Evolutionary conservation across 1,140 invertebrate genomes (phyloP).

Genomic region (Capitella teleta): DNA sequence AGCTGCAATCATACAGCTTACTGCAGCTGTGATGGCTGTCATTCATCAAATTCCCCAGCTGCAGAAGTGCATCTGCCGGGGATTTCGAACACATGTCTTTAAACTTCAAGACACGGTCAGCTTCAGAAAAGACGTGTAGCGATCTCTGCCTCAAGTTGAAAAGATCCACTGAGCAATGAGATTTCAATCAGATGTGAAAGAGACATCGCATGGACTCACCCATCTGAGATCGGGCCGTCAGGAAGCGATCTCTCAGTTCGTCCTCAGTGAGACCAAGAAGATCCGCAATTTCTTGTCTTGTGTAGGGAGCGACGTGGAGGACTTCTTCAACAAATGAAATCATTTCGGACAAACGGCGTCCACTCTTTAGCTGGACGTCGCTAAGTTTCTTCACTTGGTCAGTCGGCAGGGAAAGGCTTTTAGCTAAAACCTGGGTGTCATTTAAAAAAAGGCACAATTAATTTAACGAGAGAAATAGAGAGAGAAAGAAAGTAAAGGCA

Average conservation of each 20-base stretch:
- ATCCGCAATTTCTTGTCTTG: slow-evolving; percentile 59
- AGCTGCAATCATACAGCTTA: slow-evolving; percentile 86
- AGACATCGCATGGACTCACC: too few species aligned
- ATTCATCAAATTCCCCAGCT: slow-evolving; percentile 73
- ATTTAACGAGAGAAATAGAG: neutral
- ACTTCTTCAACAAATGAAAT: slow-evolving; percentile 51
- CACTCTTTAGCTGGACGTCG: slow-evolving; percentile 57
- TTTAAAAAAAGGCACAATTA: neutral
- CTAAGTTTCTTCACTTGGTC: slow-evolving; percentile 49
- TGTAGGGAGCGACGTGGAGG: slow-evolving; percentile 62
- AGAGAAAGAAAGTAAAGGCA: neutral
- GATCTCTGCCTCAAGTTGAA: slow-evolving; percentile 78
- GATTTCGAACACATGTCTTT: slow-evolving; percentile 50
- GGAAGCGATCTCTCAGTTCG: too few species aligned
- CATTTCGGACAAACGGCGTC: slow-evolving; percentile 57
- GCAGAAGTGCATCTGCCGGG: slow-evolving; percentile 42
- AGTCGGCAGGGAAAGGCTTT: neutral
- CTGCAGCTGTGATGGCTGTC: slow-evolving; percentile 75
- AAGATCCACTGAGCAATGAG: slow-evolving; percentile 28
- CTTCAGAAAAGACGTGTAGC: slow-evolving; percentile 72
- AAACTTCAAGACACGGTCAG: slow-evolving; percentile 63
- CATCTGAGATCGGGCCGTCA: too few species aligned
- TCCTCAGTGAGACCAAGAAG: slow-evolving; percentile 54
- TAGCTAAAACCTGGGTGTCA: neutral
- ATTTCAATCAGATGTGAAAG: neutral